phyloP scores from a whole-genome alignment of 2,113 vertebrate genomes.

The Podarcis raffonei region DNA sequence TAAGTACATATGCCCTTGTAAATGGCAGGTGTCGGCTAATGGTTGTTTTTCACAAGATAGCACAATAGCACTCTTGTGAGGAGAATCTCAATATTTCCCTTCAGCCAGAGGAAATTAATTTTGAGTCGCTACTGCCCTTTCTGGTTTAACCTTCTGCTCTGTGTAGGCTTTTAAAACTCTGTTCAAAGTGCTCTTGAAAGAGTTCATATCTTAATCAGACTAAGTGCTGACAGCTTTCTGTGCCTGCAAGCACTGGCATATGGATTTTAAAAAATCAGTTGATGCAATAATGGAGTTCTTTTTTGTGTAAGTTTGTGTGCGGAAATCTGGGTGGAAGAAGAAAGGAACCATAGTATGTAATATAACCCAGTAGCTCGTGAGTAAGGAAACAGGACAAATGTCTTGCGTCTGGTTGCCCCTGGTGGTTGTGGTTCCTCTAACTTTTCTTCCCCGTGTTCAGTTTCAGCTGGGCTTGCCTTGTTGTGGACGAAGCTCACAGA shows the following conservation, averaged over 20 bases:
- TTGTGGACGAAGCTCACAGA: constrained; percentile 94
- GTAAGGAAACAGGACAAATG: not conserved
- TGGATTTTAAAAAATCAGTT: constrained; percentile 42
- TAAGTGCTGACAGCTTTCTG: constrained; percentile 77
- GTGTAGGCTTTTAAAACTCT: constrained; percentile 53
- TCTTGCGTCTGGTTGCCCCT: not conserved
- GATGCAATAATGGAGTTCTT: constrained; percentile 58
- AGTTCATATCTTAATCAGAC: constrained; percentile 71
- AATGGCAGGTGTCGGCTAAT: constrained; percentile 71
- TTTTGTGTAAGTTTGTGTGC: constrained; percentile 45
- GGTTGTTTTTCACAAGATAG: constrained; percentile 65
- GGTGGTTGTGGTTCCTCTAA: constrained; percentile 6
- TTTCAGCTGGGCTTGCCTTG: constrained; percentile 78
- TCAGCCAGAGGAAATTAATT: constrained; percentile 70
- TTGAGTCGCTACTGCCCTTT: constrained; percentile 69
- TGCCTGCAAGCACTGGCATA: constrained; percentile 73
- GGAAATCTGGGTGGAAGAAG: not conserved
- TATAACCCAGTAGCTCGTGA: not conserved
- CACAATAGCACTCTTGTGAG: constrained; percentile 65
- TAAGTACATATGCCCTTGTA: constrained; percentile 66
- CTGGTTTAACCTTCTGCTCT: constrained; percentile 69
- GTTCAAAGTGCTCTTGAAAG: constrained; percentile 73
- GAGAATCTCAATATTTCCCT: constrained; percentile 58
- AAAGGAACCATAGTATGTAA: not conserved
- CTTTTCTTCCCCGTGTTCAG: constrained; percentile 51